Evolutionary conservation across 2,113 vertebrate genomes (phyloP).

Genomic region (Myiagra hebetior): DNA sequence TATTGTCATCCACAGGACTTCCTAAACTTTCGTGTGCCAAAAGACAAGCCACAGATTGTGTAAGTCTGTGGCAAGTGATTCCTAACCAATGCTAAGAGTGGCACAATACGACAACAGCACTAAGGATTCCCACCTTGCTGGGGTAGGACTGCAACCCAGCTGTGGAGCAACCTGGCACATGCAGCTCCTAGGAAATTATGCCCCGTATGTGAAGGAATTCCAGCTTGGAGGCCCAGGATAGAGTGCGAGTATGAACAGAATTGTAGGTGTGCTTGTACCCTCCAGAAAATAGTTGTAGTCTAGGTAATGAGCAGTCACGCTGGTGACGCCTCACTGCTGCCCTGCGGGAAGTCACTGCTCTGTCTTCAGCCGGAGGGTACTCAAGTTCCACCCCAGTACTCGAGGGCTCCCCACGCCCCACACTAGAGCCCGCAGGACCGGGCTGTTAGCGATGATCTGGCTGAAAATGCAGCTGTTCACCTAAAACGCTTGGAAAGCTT

Average conservation of each 20-base stretch:
- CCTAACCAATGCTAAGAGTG: no score
- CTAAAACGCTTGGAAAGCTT: no score
- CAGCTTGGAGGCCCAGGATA: fast-evolving
- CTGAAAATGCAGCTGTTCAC: neutral
- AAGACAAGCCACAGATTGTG: fast-evolving
- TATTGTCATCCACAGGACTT: neutral
- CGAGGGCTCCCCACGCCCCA: fast-evolving
- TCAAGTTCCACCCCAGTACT: neutral
- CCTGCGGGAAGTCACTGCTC: neutral
- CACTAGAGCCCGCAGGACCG: fast-evolving
- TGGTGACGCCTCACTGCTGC: no score
- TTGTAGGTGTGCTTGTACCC: neutral
- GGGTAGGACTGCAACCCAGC: neutral
- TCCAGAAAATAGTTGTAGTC: neutral
- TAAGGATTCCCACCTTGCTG: fast-evolving
- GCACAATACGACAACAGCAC: neutral
- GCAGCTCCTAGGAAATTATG: neutral
- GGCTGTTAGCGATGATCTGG: fast-evolving
- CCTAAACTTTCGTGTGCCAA: neutral
- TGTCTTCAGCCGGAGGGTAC: neutral
- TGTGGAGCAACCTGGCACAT: fast-evolving
- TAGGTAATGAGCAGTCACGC: no score
- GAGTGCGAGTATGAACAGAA: neutral
- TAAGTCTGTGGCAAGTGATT: neutral
- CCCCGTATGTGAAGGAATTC: neutral